Evolutionary conservation across 2,888 invertebrate species (phyloP), one percentile per base, ranked within the genome.

Genomic region (Epinotia ramella): DNA sequence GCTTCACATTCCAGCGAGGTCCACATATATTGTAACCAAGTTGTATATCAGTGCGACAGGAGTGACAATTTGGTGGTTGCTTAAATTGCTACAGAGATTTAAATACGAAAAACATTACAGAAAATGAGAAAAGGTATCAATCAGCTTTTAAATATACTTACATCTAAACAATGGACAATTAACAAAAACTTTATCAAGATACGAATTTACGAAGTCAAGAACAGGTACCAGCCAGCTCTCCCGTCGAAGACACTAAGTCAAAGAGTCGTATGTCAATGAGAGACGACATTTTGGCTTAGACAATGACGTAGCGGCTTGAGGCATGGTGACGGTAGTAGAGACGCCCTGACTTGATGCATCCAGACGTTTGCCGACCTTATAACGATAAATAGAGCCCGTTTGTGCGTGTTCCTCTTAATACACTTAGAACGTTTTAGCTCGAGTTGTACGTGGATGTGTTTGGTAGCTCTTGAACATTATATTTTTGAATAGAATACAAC

Each of bases 321-420:
- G 93, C 93, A 93, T 93, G 94, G 91, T 93, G 91, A 84, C 88
- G 91, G 91, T 72, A 40, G 65, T 46, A 49, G 70, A 53, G 70
- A 81, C 82, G 82, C 80, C 77, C 82, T 82, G 80, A 78, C 78
- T 59, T 75, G 77, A 79, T 87, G 88, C 84, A 86, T 86, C 85
- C 81, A 84, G 82, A 85, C 87, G 87, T 86, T 86, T 86, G 85
- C 62, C 40, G 33, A 62, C 76, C 67, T 57, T 75, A 49, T 62
- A 24, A 49, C 33, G 68, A 63, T 6, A 12, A 1, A 28, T 68
- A 64, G 49, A 63, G 57, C 33, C 40, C 63, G 24, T 65, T 53
- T 72, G 16, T 76, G 76, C 44, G 33, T 72, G 63, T 56, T 49
- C 74, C 74, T 64, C 16, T 59, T 74, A 70, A 70, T 40, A 74